phyloP scores from a whole-genome alignment of 1,140 invertebrate species.

The Papilio aristodemus region DNA sequence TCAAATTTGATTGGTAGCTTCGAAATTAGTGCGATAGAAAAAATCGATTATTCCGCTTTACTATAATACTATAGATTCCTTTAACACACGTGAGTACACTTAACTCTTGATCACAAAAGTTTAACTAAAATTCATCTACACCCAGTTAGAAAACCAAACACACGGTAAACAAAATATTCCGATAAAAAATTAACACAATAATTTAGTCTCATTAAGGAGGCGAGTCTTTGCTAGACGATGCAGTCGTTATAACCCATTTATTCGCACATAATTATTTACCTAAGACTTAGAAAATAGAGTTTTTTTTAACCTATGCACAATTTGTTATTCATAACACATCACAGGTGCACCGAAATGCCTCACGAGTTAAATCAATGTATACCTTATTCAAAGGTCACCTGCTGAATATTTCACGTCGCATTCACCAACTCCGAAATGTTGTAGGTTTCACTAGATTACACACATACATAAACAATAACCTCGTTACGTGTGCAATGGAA shows the following conservation, averaged over 20 bases:
- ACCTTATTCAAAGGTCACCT: not conserved
- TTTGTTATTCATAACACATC: not conserved
- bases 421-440: not conserved
- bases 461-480: not conserved
- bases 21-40: too few relatives aligned
- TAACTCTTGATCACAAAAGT: too few relatives aligned
- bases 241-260: not conserved
- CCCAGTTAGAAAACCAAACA: not conserved
- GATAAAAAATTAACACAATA: not conserved
- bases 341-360: not conserved
- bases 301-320: too few relatives aligned
- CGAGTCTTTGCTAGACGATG: not conserved
- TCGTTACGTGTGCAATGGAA: not conserved
- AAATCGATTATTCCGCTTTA: too few relatives aligned
- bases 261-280: not conserved
- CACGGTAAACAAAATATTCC: not conserved
- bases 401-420: not conserved
- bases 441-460: not conserved
- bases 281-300: too few relatives aligned
- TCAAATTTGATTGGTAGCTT: too few relatives aligned
- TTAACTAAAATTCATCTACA: not conserved
- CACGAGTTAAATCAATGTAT: constrained; percentile 4
- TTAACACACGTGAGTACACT: too few relatives aligned
- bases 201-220: not conserved
- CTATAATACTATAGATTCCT: too few relatives aligned